Evolutionary conservation across 1,140 invertebrate species (phyloP), one percentile per base, ranked within the genome.

Genomic region (Drosophila triauraria): DNA sequence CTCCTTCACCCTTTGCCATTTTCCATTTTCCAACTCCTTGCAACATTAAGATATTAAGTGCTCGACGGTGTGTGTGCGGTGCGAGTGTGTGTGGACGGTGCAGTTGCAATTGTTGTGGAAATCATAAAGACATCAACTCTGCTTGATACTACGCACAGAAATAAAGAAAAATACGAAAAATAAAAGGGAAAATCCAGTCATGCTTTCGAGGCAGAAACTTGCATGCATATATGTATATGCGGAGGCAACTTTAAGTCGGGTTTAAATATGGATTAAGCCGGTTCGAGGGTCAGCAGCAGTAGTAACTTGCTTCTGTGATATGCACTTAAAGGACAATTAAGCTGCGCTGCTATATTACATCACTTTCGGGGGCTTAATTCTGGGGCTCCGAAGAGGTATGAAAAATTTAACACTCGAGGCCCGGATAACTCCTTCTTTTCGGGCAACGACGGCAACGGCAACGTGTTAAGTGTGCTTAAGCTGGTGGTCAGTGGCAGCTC

Each of bases 381-480:
- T 10, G 12, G 15, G 20, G 1, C 8, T 2, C 1, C 17, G 30
- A 10, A 61, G 43, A 44, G 32, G 27, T 40, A 67, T 65, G 60
- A 12, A 58, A 60, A 58, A 57, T 54, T 53, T 65, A 76, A 64
- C 8, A 40, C 32, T 13, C 25, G 17, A n/a, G 7, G 13, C 20
- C 15, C 20, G 50, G 42, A 38, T 35, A 72, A 72, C 44, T 72
- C 69, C 51, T 72, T 59, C 20, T 54, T 40, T 54, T 4, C 20
- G 20, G 35, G 8, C 12, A 20, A 4, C 30, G 27, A 38, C 10
- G 35, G 35, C 35, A 38, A 4, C 35, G 35, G 62, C 81, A 87
- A 86, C 84, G 83, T 87, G 83, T 80, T 86, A 87, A 87, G 75
- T 69, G 80, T 87, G 74, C 72, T 88, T 88, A 71, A 84, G 64